A percentile compares a stretch with the other conserved stretches of the same genome.
These are phyloP conservation scores for Ectemnius cavifrons DNA, from an alignment of 2,888 invertebrate genomes.

Conservation along the genomic window DNA sequence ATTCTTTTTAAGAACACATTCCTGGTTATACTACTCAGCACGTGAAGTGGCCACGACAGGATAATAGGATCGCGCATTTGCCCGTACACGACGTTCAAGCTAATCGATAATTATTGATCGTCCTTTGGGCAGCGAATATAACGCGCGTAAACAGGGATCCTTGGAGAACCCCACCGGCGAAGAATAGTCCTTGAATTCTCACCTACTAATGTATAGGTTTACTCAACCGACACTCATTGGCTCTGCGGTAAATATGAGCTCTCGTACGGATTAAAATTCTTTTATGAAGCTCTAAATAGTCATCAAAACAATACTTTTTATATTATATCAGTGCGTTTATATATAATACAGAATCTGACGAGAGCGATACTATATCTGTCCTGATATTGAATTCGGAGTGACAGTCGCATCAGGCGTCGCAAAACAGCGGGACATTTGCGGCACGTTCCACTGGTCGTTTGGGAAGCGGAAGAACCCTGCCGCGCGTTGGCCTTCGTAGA, in stretches of 20 bases:
- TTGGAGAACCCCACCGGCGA: conserved; percentile 37
- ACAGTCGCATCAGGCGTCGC: no score
- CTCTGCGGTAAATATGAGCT: no score
- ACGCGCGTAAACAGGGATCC: conserved; percentile 52
- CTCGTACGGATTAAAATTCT: background rate
- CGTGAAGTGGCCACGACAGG: conserved; percentile 51
- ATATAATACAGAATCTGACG: no score
- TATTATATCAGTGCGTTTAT: no score
- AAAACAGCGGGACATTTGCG: no score
- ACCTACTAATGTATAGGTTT: background rate
- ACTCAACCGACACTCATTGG: background rate
- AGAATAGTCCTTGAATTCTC: conserved; percentile 15
- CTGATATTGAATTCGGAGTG: no score
- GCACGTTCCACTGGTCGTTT: background rate
- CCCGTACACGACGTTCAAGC: conserved; percentile 41
- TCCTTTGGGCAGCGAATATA: conserved; percentile 35
- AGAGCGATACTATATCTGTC: no score
- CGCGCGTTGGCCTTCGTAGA: background rate
- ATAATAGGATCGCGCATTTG: conserved; percentile 50
- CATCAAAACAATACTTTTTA: no score
- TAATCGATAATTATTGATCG: conserved; percentile 65
- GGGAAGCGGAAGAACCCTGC: background rate
- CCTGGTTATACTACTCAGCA: background rate
- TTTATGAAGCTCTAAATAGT: no score
- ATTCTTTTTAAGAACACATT: background rate